Evolutionary conservation across 2,113 vertebrate species (phyloP).

Genomic region (Caloenas nicobarica): DNA sequence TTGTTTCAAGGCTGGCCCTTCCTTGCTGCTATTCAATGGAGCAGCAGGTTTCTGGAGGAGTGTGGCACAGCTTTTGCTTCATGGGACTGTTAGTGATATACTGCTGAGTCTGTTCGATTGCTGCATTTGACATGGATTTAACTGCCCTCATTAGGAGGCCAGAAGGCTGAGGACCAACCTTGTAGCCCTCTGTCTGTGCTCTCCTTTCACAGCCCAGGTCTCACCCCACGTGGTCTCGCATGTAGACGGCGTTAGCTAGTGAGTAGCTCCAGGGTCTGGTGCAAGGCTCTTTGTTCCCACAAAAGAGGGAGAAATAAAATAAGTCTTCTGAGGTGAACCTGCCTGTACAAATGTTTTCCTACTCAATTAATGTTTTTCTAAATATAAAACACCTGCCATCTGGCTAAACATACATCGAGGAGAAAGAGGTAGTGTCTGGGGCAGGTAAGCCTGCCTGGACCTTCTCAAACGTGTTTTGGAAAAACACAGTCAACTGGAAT

Average conservation of each 20-base stretch:
- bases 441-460: slow-evolving; percentile 20
- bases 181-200: not conserved
- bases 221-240: rapidly evolving
- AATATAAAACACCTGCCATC: slow-evolving; percentile 47
- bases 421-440: slow-evolving; percentile 42
- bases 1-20: not conserved
- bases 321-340: slow-evolving; percentile 15
- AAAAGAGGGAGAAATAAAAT: slow-evolving; percentile 20
- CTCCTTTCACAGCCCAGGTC: no score
- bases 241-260: not conserved
- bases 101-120: not conserved
- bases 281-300: not conserved
- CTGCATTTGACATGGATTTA: not conserved
- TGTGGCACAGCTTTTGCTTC: not conserved
- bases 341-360: slow-evolving; percentile 53
- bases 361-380: slow-evolving; percentile 4
- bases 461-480: slow-evolving; percentile 17
- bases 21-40: not conserved
- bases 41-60: not conserved
- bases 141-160: not conserved
- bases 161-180: not conserved
- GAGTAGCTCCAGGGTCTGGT: not conserved
- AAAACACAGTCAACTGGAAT: slow-evolving; percentile 9
- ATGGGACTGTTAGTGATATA: not conserved
- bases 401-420: slow-evolving; percentile 31